A percentile compares a stretch with the other conserved stretches of the same genome.
Conservation (phyloP, 2,113 vertebrate species). For the Nannospalax galili region DNA sequence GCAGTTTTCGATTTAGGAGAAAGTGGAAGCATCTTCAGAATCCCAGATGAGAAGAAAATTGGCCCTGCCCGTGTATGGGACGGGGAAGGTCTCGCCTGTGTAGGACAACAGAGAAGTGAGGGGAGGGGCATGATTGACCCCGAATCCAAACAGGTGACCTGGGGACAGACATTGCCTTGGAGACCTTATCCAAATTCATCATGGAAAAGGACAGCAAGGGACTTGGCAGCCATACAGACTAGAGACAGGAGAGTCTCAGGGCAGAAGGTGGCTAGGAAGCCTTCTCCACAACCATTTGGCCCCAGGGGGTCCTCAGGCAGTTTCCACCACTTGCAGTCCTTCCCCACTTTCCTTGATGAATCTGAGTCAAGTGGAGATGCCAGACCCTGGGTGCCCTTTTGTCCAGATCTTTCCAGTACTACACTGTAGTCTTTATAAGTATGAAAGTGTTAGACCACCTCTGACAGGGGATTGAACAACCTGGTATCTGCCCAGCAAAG, state of each 20-base stretch:
- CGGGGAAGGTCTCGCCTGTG: background rate
- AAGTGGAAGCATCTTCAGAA: conserved; percentile 63
- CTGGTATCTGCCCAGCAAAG: background rate
- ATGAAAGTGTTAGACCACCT: rapidly evolving
- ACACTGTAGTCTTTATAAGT: rapidly evolving
- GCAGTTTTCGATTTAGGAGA: background rate
- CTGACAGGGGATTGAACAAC: rapidly evolving
- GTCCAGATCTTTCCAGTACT: background rate
- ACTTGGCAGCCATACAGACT: rapidly evolving
- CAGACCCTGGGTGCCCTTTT: rapidly evolving
- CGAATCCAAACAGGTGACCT: background rate
- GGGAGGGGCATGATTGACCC: rapidly evolving
- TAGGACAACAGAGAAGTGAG: background rate
- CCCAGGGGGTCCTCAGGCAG: no score
- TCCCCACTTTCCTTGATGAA: background rate
- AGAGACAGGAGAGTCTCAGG: background rate
- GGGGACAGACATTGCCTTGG: rapidly evolving
- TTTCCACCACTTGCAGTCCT: no score
- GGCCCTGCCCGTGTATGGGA: rapidly evolving
- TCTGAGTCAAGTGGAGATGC: background rate
- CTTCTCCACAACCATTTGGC: no score
- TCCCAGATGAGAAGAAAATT: background rate
- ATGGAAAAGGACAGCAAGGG: background rate
- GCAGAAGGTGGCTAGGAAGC: no score
- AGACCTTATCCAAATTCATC: rapidly evolving